These are phyloP conservation scores for Mus musculus DNA, from an alignment of 2,113 vertebrate genomes.

Conservation along the genomic window GRCm39 chr16:43937501-43938000, in stretches of 20 bases:
- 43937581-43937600: not conserved
- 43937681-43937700: not conserved
- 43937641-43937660: not conserved
- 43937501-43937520: too few relatives aligned
- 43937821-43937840: not conserved
- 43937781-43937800: not conserved
- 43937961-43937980: not conserved
- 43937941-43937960: not conserved
- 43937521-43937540: too few relatives aligned
- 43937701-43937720: not conserved
- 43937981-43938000: not conserved
- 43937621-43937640: not conserved
- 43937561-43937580: too few relatives aligned
- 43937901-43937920: not conserved
- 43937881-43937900: not conserved
- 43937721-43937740: not conserved
- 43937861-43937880: not conserved
- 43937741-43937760: not conserved
- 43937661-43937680: not conserved
- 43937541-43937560: too few relatives aligned
- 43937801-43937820: not conserved
- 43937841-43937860: not conserved
- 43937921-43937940: not conserved
- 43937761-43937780: not conserved
- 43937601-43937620: slow-evolving; percentile 41